Conservation (phyloP, 1,140 invertebrate species). For the Ylistrum balloti region DNA sequence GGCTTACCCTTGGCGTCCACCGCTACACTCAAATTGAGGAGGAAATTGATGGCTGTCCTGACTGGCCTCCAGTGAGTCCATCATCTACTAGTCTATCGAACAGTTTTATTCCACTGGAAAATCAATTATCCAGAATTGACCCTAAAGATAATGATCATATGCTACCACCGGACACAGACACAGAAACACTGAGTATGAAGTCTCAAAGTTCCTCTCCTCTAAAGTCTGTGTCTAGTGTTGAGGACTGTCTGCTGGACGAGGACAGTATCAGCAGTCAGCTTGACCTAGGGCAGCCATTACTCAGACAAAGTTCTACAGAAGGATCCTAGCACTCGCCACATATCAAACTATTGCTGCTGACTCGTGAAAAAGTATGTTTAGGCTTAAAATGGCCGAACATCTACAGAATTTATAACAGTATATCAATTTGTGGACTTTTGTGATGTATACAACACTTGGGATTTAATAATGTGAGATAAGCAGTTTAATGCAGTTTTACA, state of each 20-base stretch:
- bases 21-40: conserved; percentile 71
- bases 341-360: neutral
- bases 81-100: conserved; percentile 37
- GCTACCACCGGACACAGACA: neutral
- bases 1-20: conserved; percentile 56
- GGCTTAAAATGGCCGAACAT: neutral
- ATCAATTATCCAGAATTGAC: neutral
- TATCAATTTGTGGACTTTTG: neutral
- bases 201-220: neutral
- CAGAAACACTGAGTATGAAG: neutral
- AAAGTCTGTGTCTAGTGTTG: conserved; percentile 16
- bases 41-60: conserved; percentile 68
- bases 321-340: neutral
- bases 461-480: neutral
- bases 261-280: neutral
- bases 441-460: neutral
- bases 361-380: no score
- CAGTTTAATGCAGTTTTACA: neutral
- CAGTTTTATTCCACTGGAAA: conserved; percentile 45
- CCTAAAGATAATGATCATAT: conserved; percentile 33
- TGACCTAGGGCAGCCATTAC: neutral
- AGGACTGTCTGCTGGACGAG: neutral
- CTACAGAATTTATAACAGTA: neutral
- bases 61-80: conserved; percentile 72
- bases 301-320: neutral